Evolutionary conservation across 1,140 invertebrate species (phyloP).

Genomic region (Danaus melanippus): DNA sequence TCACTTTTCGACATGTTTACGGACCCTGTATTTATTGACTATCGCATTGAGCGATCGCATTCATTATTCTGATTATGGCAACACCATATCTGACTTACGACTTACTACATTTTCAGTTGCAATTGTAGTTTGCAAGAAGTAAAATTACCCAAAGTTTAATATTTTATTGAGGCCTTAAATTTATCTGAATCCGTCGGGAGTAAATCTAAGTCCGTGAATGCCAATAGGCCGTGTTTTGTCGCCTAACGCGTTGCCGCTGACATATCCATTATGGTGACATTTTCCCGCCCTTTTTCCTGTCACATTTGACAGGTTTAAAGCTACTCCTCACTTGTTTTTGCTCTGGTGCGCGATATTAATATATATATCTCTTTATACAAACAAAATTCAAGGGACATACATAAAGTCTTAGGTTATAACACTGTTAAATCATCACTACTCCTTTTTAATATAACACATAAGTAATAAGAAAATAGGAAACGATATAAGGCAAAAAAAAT

Average conservation of each 20-base stretch:
- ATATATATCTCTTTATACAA: conserved; percentile 3
- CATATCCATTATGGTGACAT: conserved; percentile 68
- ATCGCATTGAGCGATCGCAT: conserved; percentile 56
- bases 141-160: conserved; percentile 20
- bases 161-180: conserved; percentile 39
- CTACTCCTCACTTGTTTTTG: conserved; percentile 57
- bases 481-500: conserved; percentile 7
- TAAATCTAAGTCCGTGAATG: conserved; percentile 42
- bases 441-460: too few relatives aligned
- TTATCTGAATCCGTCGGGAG: conserved; percentile 45
- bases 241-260: conserved; percentile 44
- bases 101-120: conserved; percentile 20
- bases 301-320: conserved; percentile 68
- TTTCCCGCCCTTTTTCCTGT: conserved; percentile 67
- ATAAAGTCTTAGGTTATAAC: background rate
- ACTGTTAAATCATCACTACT: background rate
- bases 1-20: conserved; percentile 65
- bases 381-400: too few relatives aligned
- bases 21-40: conserved; percentile 57
- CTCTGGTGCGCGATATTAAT: conserved; percentile 25
- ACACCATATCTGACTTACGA: conserved; percentile 26
- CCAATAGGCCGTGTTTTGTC: conserved; percentile 50
- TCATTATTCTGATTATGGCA: conserved; percentile 58
- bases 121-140: background rate
- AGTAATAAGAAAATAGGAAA: too few relatives aligned